These are phyloP conservation scores for Pardalotus punctatus DNA, from an alignment of 2,113 vertebrate genomes.

Conservation along the genomic window DNA sequence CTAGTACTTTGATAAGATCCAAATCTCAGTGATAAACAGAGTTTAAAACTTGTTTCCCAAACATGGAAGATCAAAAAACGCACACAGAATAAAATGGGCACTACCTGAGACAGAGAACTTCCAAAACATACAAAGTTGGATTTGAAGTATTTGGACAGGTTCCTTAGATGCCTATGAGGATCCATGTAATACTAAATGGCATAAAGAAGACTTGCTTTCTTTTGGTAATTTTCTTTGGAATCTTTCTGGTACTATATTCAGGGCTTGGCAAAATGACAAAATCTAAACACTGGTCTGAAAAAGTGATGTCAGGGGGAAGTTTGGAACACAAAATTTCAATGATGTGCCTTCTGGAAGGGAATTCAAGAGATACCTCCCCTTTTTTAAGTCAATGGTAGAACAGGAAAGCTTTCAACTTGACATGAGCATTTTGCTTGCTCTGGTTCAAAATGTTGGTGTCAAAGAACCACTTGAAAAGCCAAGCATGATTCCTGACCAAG, in stretches of 20 bases:
- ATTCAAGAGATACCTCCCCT: background rate
- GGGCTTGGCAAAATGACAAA: background rate
- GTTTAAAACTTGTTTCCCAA: background rate
- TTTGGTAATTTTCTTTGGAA: background rate
- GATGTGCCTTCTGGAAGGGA: background rate
- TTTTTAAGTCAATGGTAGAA: background rate
- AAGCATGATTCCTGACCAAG: background rate
- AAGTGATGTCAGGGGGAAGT: fast-evolving
- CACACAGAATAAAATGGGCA: background rate
- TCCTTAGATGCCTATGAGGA: background rate
- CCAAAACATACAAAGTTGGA: background rate
- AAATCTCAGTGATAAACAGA: too few species aligned
- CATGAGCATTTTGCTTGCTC: background rate
- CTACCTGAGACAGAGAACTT: background rate
- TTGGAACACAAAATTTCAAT: background rate
- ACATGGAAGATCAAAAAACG: background rate
- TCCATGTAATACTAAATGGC: background rate
- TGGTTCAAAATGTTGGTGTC: background rate
- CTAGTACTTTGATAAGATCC: too few species aligned
- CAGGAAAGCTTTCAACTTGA: background rate
- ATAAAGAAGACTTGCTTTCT: background rate
- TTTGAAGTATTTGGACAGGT: background rate
- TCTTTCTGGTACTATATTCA: background rate
- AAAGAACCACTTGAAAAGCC: background rate
- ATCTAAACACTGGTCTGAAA: background rate